Evolutionary conservation across 2,113 vertebrate species (phyloP), one percentile per base, ranked within the genome.

Genomic region (Panurus biarmicus): DNA sequence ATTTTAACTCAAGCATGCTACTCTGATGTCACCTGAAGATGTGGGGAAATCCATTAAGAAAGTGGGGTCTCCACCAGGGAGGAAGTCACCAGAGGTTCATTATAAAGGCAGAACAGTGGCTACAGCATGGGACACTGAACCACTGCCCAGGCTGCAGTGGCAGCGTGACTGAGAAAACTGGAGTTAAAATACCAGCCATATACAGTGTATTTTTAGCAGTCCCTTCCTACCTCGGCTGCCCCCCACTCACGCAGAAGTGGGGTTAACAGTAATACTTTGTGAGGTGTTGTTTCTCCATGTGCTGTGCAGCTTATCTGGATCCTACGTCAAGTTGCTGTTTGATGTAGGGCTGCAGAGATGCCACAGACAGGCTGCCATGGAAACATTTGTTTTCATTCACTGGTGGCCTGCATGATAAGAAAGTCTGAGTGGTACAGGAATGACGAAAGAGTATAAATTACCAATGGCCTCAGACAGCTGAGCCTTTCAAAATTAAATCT

Each of bases 331-430:
- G 26, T 70, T 56, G 14, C 58, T 21, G 23, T 66, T 80, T 71
- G 81, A 92, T 65, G 87, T 26, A 69, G 81, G 47, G 42, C 58
- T 89, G 65, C 47, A 61, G 77, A 77, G 62, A 92, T 72, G 73
- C 48, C 56, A 64, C 60, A 67, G 76, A 50, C 35, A 47, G 61
- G 90, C 87, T 95, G 64, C 74, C 61, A 85, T 29, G 56, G 93
- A 88, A 95, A 96, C 85, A 86, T 60, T 95, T 92, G 80, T 70
- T 94, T 90, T 87, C 84, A 76, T 91, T 91, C 86, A 86, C 70
- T 87, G 65, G 44, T 81, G 81, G 75, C 65, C 66, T 57, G 53
- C 44, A 62, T 7, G 20, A 22, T 89, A 91, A 93, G 66, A 67
- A 93, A 90, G 84, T 80, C 67, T 74, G 65, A 94, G 72, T 9